These are phyloP conservation scores for Paramormyrops hopkinsi DNA, from an alignment of 2,797 vertebrate genomes.

Conservation along the genomic window DNA sequence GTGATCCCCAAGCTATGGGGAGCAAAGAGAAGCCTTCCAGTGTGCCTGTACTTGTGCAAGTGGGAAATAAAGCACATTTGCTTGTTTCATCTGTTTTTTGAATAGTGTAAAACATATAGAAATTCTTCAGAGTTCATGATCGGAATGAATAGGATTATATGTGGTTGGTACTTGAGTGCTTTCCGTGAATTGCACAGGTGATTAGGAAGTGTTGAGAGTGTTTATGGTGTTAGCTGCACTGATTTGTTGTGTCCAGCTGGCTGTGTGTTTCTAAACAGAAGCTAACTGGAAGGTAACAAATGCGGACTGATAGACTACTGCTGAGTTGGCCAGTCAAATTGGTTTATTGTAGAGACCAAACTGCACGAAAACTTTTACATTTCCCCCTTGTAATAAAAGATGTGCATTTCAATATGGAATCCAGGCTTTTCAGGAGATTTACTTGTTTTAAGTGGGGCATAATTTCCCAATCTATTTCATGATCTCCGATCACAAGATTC, in stretches of 20 bases:
- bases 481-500: conserved; percentile 29
- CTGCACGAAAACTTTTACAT: conserved; percentile 26
- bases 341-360: conserved; percentile 32
- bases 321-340: not conserved
- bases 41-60: too few relatives aligned
- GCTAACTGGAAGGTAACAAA: not conserved
- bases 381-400: not conserved
- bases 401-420: not conserved
- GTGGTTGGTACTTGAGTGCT: not conserved
- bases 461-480: conserved; percentile 29
- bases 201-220: not conserved
- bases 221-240: not conserved
- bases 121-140: not conserved
- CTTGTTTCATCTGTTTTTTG: too few relatives aligned
- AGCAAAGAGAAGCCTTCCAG: too few relatives aligned
- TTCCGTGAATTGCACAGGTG: not conserved
- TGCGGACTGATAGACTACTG: not conserved
- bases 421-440: conserved; percentile 8
- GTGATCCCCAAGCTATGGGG: too few relatives aligned
- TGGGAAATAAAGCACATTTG: too few relatives aligned
- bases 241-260: not conserved
- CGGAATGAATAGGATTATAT: not conserved
- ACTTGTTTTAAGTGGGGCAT: conserved; percentile 27
- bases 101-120: not conserved
- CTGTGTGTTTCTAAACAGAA: not conserved